phyloP scores from a whole-genome alignment of 2,797 vertebrate species.

The Scyliorhinus canicula region DNA sequence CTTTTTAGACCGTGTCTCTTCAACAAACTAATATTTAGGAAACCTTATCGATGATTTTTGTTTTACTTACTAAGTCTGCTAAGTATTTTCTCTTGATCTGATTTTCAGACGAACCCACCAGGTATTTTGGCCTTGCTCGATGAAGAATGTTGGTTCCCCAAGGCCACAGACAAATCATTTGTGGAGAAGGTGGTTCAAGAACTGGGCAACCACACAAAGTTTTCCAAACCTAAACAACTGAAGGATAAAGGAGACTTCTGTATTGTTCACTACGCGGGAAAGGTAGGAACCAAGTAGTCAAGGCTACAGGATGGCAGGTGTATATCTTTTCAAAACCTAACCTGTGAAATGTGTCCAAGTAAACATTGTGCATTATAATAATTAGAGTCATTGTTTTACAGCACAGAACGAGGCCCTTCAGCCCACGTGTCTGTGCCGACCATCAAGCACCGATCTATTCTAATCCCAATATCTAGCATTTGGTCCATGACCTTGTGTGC shows the following conservation, averaged over 20 bases:
- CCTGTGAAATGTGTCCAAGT: not conserved
- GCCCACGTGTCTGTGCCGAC: too few species aligned
- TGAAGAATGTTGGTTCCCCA: conserved; percentile 97
- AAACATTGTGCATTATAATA: not conserved
- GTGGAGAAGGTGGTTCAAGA: conserved; percentile 86
- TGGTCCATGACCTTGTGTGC: too few species aligned
- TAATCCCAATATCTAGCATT: too few species aligned
- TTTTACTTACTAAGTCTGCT: not conserved
- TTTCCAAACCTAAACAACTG: conserved; percentile 86
- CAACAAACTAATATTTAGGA: not conserved
- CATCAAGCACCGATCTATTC: too few species aligned
- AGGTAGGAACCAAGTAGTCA: conserved; percentile 57
- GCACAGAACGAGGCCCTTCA: too few species aligned
- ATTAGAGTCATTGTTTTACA: not conserved
- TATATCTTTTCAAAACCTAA: not conserved
- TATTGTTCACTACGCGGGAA: conserved; percentile 86
- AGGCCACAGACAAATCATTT: conserved; percentile 89
- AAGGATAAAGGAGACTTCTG: conserved; percentile 93
- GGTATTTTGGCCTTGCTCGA: conserved; percentile 90
- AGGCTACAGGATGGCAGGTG: not conserved
- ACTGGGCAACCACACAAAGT: conserved; percentile 84
- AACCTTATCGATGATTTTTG: not conserved
- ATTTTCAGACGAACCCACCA: conserved; percentile 82
- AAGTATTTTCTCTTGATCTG: not conserved
- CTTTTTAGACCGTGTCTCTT: not conserved